Conservation (phyloP, 1,140 invertebrate species). For the Palaemon carinicauda region DNA sequence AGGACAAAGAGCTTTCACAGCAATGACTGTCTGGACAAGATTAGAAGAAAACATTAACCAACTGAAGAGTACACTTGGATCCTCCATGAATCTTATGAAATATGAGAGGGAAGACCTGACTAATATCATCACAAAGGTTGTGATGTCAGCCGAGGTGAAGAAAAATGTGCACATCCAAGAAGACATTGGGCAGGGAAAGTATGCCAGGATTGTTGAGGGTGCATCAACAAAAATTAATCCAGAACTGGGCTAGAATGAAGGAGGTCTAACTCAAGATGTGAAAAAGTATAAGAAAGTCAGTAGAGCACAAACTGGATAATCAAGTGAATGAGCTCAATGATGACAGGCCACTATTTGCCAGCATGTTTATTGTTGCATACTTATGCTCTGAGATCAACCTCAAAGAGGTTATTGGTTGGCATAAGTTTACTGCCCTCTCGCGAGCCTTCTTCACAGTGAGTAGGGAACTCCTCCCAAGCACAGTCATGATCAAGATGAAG, state of each 20-base stretch:
- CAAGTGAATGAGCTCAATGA: no score
- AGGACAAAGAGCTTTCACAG: no score
- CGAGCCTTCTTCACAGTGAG: not conserved
- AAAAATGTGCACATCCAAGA: not conserved
- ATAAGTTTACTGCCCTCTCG: not conserved
- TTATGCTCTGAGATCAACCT: not conserved
- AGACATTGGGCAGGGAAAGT: not conserved
- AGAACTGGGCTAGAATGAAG: conserved; percentile 1
- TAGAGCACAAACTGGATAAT: not conserved
- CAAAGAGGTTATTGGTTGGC: not conserved
- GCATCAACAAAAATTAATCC: not conserved
- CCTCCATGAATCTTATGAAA: no score
- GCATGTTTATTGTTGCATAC: not conserved
- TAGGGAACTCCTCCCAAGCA: not conserved
- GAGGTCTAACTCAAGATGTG: not conserved
- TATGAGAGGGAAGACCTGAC: no score
- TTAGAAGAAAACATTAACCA: no score
- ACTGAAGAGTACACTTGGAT: no score
- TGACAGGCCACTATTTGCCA: not conserved
- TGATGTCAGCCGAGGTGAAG: not conserved
- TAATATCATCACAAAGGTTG: no score
- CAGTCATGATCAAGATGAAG: not conserved
- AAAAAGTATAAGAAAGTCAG: not conserved
- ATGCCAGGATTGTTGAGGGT: not conserved
- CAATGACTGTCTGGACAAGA: no score